These are phyloP conservation scores for Orchestes rusci DNA, from an alignment of 2,888 invertebrate genomes.

Conservation along the genomic window DNA sequence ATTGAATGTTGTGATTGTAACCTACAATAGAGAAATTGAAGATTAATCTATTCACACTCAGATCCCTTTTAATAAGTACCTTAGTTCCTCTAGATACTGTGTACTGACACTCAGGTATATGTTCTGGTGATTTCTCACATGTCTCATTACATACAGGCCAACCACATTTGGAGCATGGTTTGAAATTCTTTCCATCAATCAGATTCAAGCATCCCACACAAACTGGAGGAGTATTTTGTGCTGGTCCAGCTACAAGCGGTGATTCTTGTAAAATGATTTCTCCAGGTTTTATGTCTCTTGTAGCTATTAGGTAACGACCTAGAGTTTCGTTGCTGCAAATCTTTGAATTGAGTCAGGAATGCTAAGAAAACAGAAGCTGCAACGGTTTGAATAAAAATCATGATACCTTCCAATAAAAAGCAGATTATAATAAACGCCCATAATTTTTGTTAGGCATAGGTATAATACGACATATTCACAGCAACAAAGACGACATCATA, in stretches of 20 bases:
- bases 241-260: constrained; percentile 66
- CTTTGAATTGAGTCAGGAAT: constrained; percentile 41
- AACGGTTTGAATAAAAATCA: too few species aligned
- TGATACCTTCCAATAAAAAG: too few species aligned
- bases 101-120: constrained; percentile 64
- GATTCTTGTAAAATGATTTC: constrained; percentile 65
- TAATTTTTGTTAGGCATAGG: too few species aligned
- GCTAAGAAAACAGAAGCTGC: too few species aligned
- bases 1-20: constrained; percentile 59
- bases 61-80: too few species aligned
- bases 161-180: constrained; percentile 61
- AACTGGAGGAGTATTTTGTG: constrained; percentile 62
- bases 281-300: constrained; percentile 60
- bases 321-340: constrained; percentile 51
- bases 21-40: constrained; percentile 44
- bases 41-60: too few species aligned
- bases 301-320: constrained; percentile 66
- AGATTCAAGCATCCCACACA: constrained; percentile 61
- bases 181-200: constrained; percentile 43
- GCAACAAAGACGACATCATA: too few species aligned
- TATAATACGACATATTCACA: too few species aligned
- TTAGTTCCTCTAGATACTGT: constrained; percentile 57
- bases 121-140: constrained; percentile 54
- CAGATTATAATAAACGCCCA: too few species aligned
- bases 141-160: constrained; percentile 71